Evolutionary conservation across 2,888 invertebrate species (phyloP).

Genomic region (Bellardia bayeri): DNA sequence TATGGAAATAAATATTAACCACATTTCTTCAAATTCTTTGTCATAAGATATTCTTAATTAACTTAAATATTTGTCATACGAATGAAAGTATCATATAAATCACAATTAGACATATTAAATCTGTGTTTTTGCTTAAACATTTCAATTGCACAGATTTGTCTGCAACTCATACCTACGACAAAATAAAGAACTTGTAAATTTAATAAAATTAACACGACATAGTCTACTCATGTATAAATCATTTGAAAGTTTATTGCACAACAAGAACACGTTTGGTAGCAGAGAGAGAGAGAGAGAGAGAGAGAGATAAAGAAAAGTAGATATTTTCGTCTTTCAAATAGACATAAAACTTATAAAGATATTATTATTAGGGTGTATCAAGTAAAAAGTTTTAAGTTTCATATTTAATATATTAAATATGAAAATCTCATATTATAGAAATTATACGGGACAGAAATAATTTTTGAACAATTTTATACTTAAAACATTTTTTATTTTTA

Average conservation of each 20-base stretch:
- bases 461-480: background rate
- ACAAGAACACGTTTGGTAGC: background rate
- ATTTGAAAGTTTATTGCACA: constrained; percentile 42
- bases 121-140: constrained; percentile 16
- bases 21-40: too few relatives aligned
- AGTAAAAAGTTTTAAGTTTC: background rate
- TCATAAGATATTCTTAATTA: too few relatives aligned
- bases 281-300: background rate
- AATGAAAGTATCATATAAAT: constrained; percentile 11
- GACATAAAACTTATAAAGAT: constrained; percentile 10
- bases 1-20: too few relatives aligned
- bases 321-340: constrained; percentile 17
- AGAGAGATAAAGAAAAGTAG: constrained; percentile 16
- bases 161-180: background rate
- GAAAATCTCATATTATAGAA: background rate
- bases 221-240: constrained; percentile 38
- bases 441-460: background rate
- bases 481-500: background rate
- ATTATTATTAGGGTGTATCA: background rate
- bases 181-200: constrained; percentile 40
- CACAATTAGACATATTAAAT: constrained; percentile 22
- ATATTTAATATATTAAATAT: too few relatives aligned
- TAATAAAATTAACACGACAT: constrained; percentile 35
- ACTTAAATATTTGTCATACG: constrained; percentile 10
- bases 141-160: constrained; percentile 22